A percentile compares a stretch with the other conserved stretches of the same genome.
Evolutionary conservation across 2,888 invertebrate species (phyloP).

Genomic region (Leptopilina drosophilae): DNA sequence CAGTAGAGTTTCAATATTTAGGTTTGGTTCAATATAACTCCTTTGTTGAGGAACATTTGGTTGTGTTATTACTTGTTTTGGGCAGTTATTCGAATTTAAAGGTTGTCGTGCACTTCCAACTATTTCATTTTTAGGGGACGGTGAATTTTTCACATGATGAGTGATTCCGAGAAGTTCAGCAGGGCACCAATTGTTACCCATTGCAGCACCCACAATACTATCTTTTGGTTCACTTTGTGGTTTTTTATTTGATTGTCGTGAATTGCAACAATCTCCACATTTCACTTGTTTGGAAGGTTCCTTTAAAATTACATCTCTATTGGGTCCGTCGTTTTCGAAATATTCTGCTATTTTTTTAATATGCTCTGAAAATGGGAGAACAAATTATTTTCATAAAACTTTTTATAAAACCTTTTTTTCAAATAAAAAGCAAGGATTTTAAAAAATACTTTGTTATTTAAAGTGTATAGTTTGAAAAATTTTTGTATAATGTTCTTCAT

Average conservation of each 20-base stretch:
- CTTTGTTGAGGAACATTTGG: background rate
- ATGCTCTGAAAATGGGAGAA: constrained; percentile 54
- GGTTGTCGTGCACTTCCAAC: background rate
- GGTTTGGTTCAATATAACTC: background rate
- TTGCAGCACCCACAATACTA: background rate
- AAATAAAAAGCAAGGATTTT: too few relatives aligned
- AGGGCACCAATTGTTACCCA: constrained; percentile 17
- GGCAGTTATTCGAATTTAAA: background rate
- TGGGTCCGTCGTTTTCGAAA: constrained; percentile 65
- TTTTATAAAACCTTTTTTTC: too few relatives aligned
- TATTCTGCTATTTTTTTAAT: constrained; percentile 66
- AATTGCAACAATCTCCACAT: background rate
- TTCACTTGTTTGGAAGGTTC: constrained; percentile 33
- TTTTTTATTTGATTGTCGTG: background rate
- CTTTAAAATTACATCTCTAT: constrained; percentile 49
- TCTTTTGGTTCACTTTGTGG: background rate
- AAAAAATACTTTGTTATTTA: too few relatives aligned
- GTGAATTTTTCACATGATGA: background rate
- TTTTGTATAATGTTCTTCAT: too few relatives aligned
- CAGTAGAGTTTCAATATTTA: background rate
- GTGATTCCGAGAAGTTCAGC: background rate
- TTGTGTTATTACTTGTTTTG: background rate
- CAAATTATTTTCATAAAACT: background rate
- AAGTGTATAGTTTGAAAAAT: too few relatives aligned
- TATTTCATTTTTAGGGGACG: background rate